Evolutionary conservation across 2,797 vertebrate species (phyloP).

Genomic region (Calcarius lapponicus): DNA sequence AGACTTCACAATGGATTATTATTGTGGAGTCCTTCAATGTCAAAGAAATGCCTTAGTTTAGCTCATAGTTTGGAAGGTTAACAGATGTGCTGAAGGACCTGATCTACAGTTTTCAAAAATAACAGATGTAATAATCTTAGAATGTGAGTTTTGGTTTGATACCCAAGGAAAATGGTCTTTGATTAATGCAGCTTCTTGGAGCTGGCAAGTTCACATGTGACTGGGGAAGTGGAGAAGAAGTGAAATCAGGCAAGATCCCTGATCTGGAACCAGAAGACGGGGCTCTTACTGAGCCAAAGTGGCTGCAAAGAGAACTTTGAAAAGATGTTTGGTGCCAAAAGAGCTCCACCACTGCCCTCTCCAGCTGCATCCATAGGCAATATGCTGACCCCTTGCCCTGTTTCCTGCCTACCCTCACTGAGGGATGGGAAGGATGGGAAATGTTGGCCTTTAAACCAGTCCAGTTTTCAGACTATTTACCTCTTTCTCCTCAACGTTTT

Average conservation of each 20-base stretch:
- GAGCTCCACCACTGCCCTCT: not conserved
- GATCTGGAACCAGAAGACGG: not conserved
- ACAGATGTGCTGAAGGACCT: not conserved
- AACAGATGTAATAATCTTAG: not conserved
- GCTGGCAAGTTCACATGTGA: not conserved
- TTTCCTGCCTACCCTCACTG: not conserved
- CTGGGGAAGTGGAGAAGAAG: not conserved
- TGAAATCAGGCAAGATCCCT: not conserved
- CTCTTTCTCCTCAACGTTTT: not conserved
- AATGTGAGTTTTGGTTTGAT: not conserved
- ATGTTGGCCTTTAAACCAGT: not conserved
- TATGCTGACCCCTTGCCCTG: not conserved
- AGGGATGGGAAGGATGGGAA: not conserved
- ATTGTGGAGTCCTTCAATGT: not conserved
- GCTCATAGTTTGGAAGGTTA: not conserved
- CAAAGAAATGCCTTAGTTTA: not conserved
- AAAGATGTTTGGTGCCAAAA: not conserved
- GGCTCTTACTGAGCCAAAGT: not conserved
- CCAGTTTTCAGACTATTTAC: not conserved
- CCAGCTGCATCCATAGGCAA: not conserved
- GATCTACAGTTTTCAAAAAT: not conserved
- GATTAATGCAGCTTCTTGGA: not conserved
- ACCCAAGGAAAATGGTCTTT: not conserved
- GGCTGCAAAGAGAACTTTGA: not conserved
- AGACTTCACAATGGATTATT: not conserved